These are phyloP conservation scores for Tiliacea aurago DNA, from an alignment of 2,888 invertebrate genomes.

Conservation along the genomic window DNA sequence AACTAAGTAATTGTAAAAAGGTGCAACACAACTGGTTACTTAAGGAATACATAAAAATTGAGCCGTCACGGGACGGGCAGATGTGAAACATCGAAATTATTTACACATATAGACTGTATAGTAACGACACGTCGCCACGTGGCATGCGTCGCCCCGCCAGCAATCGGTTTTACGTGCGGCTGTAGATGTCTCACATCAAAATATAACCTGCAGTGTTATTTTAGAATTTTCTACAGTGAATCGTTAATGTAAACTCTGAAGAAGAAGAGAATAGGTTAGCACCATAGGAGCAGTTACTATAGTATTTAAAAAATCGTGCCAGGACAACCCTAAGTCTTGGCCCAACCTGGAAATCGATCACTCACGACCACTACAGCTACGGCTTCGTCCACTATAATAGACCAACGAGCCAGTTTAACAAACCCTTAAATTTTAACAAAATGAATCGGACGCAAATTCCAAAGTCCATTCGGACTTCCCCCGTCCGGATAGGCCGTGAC, in stretches of 20 bases:
- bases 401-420: not conserved
- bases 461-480: slow-evolving; percentile 32
- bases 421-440: slow-evolving; percentile 16
- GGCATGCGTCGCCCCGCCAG: no score
- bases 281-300: not conserved
- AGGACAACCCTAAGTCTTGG: not conserved
- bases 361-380: not conserved
- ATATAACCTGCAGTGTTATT: not conserved
- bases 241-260: not conserved
- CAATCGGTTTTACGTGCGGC: no score
- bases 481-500: slow-evolving; percentile 10
- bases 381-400: not conserved
- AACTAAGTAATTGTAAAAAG: no score
- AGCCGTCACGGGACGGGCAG: no score
- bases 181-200: no score
- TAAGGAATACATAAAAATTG: no score
- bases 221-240: not conserved
- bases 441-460: slow-evolving; percentile 23
- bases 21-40: not conserved
- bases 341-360: not conserved
- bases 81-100: no score
- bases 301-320: not conserved
- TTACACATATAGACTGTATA: no score
- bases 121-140: no score
- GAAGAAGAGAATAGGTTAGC: not conserved